Evolutionary conservation across 2,113 vertebrate genomes (phyloP).

Genomic region (Scophthalmus maximus): DNA sequence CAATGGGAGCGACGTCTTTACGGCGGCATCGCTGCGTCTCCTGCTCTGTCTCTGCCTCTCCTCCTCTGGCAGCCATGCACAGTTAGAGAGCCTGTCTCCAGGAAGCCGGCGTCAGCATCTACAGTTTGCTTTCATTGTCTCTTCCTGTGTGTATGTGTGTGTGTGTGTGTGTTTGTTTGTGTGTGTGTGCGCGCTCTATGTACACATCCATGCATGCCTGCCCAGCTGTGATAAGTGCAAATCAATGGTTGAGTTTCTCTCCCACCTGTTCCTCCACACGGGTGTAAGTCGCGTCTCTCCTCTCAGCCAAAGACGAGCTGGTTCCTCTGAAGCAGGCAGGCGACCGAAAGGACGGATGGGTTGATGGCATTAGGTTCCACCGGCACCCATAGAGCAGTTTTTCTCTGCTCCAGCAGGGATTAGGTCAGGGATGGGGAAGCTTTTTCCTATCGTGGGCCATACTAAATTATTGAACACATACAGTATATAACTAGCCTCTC

Average conservation of each 20-base stretch:
- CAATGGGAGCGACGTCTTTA: slow-evolving; percentile 68
- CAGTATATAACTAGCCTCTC: no score
- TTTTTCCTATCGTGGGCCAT: no score
- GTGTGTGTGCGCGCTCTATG: background rate
- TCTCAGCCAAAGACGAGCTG: slow-evolving; percentile 11
- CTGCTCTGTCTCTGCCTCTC: slow-evolving; percentile 17
- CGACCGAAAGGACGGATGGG: slow-evolving; percentile 16
- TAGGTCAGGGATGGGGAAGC: no score
- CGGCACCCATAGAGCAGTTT: background rate
- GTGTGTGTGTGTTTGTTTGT: background rate
- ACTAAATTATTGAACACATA: background rate
- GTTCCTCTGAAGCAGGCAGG: background rate
- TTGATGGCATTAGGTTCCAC: background rate
- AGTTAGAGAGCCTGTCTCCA: slow-evolving; percentile 55
- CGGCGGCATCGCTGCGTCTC: slow-evolving; percentile 33
- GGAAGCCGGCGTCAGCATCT: slow-evolving; percentile 55
- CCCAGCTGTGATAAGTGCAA: slow-evolving; percentile 46
- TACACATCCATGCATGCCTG: slow-evolving; percentile 25
- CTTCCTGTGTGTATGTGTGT: background rate
- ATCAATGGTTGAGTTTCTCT: slow-evolving; percentile 31
- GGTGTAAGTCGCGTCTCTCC: slow-evolving; percentile 22
- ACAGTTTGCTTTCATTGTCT: slow-evolving; percentile 9
- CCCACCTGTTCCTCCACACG: slow-evolving; percentile 39
- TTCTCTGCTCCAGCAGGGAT: no score
- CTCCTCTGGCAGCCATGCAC: slow-evolving; percentile 55